Evolutionary conservation across 2,797 vertebrate genomes (phyloP).

Genomic region (Arctocebus calabarensis): DNA sequence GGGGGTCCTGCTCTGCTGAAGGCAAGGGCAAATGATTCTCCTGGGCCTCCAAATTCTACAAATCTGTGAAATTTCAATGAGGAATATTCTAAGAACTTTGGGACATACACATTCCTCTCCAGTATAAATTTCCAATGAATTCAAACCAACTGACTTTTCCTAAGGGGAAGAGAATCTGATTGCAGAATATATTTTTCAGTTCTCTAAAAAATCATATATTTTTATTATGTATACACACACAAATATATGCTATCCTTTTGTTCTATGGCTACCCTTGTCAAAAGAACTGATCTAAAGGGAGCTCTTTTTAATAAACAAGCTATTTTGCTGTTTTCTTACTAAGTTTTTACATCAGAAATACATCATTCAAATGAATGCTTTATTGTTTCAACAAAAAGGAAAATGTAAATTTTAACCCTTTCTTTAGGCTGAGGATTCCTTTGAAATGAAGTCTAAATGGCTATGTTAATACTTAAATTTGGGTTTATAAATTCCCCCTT

Average conservation of each 20-base stretch:
- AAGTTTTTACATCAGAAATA: conserved; percentile 19
- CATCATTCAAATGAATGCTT: conserved; percentile 35
- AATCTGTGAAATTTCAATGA: conserved; percentile 80
- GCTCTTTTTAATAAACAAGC: conserved; percentile 36
- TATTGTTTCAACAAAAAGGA: conserved; percentile 51
- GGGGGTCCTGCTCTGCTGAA: neutral
- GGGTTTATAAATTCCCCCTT: neutral
- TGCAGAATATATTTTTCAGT: conserved; percentile 11
- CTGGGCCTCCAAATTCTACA: conserved; percentile 71
- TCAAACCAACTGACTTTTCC: conserved; percentile 45
- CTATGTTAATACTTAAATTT: conserved; percentile 23
- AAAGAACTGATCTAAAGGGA: conserved; percentile 24
- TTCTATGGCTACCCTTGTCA: neutral
- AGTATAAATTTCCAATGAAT: conserved; percentile 68
- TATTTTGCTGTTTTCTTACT: conserved; percentile 37
- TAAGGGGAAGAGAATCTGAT: conserved; percentile 54
- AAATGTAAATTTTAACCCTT: conserved; percentile 40
- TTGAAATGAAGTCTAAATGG: conserved; percentile 54
- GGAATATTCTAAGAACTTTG: conserved; percentile 82
- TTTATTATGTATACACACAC: neutral
- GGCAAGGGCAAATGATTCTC: conserved; percentile 59
- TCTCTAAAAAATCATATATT: neutral
- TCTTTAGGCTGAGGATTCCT: neutral
- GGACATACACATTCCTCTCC: conserved; percentile 71
- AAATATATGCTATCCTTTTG: neutral